Evolutionary conservation across 2,888 invertebrate genomes (phyloP).

Genomic region (Glyphotaelius pellucidus): DNA sequence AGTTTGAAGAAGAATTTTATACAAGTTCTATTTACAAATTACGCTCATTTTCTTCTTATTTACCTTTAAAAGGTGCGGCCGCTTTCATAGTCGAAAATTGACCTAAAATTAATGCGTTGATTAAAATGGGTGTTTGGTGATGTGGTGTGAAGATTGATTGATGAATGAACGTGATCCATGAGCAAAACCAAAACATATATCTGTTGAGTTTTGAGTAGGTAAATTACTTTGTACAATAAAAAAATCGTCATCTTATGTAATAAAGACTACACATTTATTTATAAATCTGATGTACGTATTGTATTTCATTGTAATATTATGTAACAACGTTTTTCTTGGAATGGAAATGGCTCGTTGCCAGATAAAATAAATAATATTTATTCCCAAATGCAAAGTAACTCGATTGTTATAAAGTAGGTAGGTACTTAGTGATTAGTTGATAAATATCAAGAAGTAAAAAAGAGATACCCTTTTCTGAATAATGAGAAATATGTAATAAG

Average conservation of each 20-base stretch:
- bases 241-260: not conserved
- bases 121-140: constrained; percentile 21
- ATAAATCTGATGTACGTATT: constrained; percentile 7
- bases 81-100: constrained; percentile 64
- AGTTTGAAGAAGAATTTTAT: constrained; percentile 53
- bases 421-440: not conserved
- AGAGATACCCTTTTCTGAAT: not conserved
- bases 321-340: not conserved
- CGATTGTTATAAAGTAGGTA: not conserved
- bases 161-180: not conserved
- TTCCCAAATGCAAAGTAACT: not conserved
- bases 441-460: not conserved
- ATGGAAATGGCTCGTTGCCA: not conserved
- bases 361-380: not conserved
- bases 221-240: not conserved
- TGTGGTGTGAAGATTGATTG: not conserved
- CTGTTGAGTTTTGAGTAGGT: not conserved
- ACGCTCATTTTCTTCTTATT: constrained; percentile 50
- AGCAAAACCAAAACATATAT: not conserved
- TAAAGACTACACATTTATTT: not conserved
- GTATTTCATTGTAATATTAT: constrained; percentile 26
- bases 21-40: constrained; percentile 44
- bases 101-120: constrained; percentile 61
- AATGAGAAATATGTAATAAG: not conserved
- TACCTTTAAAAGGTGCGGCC: constrained; percentile 66